Conservation (phyloP, 2,888 invertebrate genomes). For the Lacanobia oleracea region DNA sequence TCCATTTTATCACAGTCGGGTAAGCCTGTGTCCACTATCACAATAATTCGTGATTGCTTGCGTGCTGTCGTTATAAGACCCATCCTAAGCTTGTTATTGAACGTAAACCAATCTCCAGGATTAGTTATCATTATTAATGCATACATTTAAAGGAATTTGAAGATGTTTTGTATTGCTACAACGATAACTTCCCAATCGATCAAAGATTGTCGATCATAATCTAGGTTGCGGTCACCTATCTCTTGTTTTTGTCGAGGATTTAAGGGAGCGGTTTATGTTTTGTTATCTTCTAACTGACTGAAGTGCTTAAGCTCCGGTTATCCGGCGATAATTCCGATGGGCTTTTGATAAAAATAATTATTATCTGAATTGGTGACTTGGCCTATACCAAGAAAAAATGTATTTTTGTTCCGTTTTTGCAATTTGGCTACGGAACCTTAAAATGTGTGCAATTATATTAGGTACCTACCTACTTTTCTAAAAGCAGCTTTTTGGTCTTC, state of each 20-base stretch:
- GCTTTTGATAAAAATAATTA: slow-evolving; percentile 1
- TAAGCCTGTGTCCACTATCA: slow-evolving; percentile 17
- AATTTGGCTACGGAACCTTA: too few relatives aligned
- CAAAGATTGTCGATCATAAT: slow-evolving; percentile 36
- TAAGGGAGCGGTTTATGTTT: slow-evolving; percentile 20
- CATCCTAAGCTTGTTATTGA: slow-evolving; percentile 36
- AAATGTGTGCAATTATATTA: not conserved
- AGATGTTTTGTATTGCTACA: slow-evolving; percentile 52
- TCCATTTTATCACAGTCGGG: slow-evolving; percentile 3
- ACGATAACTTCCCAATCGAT: slow-evolving; percentile 55
- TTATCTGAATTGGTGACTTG: not conserved
- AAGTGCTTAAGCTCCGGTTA: not conserved
- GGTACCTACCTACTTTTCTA: too few relatives aligned
- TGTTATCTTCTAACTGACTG: not conserved
- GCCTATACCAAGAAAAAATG: not conserved
- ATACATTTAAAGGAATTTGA: slow-evolving; percentile 28
- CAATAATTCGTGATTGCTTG: not conserved
- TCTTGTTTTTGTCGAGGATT: slow-evolving; percentile 40
- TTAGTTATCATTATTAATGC: slow-evolving; percentile 52
- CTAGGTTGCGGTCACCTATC: slow-evolving; percentile 26
- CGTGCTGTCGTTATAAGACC: slow-evolving; percentile 12
- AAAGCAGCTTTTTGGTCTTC: not conserved
- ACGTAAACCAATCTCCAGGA: slow-evolving; percentile 38
- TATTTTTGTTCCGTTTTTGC: not conserved
- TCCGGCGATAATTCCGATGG: not conserved